Evolutionary conservation across 2,797 vertebrate genomes (phyloP).

Genomic region (Clarias pachynema): DNA sequence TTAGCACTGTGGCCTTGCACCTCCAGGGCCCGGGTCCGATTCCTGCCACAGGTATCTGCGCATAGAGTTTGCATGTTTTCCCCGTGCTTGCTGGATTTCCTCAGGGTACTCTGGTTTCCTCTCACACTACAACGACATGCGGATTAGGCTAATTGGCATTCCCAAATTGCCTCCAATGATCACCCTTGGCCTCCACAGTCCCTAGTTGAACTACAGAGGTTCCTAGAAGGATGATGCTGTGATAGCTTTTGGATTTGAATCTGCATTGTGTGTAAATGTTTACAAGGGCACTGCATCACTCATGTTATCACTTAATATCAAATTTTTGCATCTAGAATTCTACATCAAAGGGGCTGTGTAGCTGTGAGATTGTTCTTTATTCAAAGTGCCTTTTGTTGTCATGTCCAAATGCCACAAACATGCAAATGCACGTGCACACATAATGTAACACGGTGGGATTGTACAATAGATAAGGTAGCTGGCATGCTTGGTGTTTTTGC

Average conservation of each 20-base stretch:
- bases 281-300: neutral
- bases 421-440: neutral
- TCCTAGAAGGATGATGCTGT: no score
- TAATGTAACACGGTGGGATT: neutral
- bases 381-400: neutral
- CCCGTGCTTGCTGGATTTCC: no score
- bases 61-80: no score
- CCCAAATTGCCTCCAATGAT: neutral
- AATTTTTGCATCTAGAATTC: neutral
- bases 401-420: neutral
- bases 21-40: no score
- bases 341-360: neutral
- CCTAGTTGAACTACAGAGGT: no score
- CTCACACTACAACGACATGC: no score
- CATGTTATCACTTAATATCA: neutral
- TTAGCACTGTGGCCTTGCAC: no score
- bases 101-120: no score
- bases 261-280: neutral
- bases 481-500: conserved; percentile 20
- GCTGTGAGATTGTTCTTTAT: neutral
- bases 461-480: neutral
- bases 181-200: neutral
- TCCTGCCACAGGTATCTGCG: no score
- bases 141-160: no score
- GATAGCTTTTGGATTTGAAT: neutral